Evolutionary conservation across 1,140 invertebrate species (phyloP).

Genomic region (Potamilus streckersoni): DNA sequence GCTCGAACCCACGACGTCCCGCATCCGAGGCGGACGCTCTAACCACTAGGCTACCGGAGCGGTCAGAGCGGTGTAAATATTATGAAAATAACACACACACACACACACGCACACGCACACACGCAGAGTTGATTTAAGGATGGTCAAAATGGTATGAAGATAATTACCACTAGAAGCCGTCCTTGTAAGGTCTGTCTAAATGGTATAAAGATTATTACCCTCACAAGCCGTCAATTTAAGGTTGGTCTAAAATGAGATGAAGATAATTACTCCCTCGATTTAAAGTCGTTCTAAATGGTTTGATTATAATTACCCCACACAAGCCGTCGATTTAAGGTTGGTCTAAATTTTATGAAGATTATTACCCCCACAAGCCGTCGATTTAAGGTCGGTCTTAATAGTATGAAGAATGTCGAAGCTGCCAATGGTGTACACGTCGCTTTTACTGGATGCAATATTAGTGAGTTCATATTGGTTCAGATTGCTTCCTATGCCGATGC

Average conservation of each 20-base stretch:
- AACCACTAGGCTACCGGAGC: too few species aligned
- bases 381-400: conserved; percentile 18
- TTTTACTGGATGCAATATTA: conserved; percentile 16
- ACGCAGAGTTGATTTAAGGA: not conserved
- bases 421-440: conserved; percentile 3
- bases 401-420: conserved; percentile 14
- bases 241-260: too few species aligned
- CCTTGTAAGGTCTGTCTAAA: conserved; percentile 11
- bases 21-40: too few species aligned
- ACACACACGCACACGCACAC: not conserved
- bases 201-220: conserved; percentile 17
- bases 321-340: too few species aligned
- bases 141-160: not conserved
- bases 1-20: too few species aligned
- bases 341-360: not conserved
- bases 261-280: too few species aligned
- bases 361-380: conserved; percentile 8
- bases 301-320: too few species aligned
- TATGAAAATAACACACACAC: too few species aligned
- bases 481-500: conserved; percentile 23
- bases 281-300: too few species aligned
- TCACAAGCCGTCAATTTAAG: conserved; percentile 7
- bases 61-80: too few species aligned
- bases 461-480: conserved; percentile 27
- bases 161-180: conserved; percentile 13